These are phyloP conservation scores for Hypocryptadius cinnamomeus DNA, from an alignment of 2,113 vertebrate species.

Conservation along the genomic window DNA sequence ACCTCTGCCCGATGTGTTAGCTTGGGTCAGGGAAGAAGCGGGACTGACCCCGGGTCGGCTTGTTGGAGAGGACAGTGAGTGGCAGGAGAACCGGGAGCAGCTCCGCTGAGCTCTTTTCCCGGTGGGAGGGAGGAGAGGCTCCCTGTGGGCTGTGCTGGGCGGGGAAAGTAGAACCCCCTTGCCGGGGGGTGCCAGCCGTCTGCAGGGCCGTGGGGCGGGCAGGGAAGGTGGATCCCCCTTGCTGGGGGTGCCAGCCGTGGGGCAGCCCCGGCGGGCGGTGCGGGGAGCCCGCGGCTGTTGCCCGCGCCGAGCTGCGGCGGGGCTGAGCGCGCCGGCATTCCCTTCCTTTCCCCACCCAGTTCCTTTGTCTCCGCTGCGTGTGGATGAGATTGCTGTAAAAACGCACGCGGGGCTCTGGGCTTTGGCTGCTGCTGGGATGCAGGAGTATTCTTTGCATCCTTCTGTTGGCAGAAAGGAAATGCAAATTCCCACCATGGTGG, in stretches of 20 bases:
- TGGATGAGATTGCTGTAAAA: background rate
- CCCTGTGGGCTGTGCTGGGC: accelerated
- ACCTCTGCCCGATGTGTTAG: background rate
- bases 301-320: background rate
- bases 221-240: background rate
- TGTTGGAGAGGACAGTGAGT: background rate
- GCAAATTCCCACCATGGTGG: background rate
- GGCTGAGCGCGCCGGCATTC: background rate
- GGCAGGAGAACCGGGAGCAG: background rate
- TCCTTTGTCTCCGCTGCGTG: slow-evolving; percentile 2
- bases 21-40: background rate
- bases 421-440: background rate
- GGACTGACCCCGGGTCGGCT: background rate
- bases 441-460: background rate
- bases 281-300: background rate
- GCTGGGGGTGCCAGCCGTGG: background rate
- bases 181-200: too few relatives aligned
- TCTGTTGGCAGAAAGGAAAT: background rate
- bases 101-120: accelerated
- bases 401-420: background rate
- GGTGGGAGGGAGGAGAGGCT: background rate
- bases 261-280: background rate
- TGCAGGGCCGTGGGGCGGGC: background rate
- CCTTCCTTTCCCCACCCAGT: slow-evolving; percentile 1
- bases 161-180: background rate